Percentiles rank a stretch among this genome's conserved stretches.
Evolutionary conservation across 1,140 invertebrate genomes (phyloP).

Genomic region (Batillaria attramentaria): DNA sequence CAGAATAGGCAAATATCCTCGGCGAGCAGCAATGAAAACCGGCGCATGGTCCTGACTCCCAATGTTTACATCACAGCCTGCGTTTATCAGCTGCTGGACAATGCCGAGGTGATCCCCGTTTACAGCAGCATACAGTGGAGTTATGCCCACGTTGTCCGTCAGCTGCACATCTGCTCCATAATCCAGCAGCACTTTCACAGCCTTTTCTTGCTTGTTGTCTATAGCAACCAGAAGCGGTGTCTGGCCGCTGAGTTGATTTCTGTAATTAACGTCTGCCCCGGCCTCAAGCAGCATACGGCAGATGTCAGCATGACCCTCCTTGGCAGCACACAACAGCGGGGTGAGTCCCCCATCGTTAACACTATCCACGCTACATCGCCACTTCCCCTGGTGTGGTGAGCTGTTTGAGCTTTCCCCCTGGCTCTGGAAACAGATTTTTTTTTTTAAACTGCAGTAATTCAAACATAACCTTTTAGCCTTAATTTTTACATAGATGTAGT

Average conservation of each 20-base stretch:
- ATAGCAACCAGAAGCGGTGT: slow-evolving; percentile 53
- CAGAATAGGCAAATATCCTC: slow-evolving; percentile 49
- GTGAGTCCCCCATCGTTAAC: slow-evolving; percentile 54
- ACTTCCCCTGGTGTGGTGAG: not conserved
- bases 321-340: slow-evolving; percentile 50
- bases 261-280: slow-evolving; percentile 51
- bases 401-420: not conserved
- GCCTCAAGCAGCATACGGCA: slow-evolving; percentile 45
- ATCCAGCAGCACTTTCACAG: slow-evolving; percentile 41
- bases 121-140: slow-evolving; percentile 61
- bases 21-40: slow-evolving; percentile 56
- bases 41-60: slow-evolving; percentile 64
- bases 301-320: slow-evolving; percentile 40
- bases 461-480: not conserved
- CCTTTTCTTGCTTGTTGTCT: slow-evolving; percentile 42
- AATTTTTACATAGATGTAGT: too few relatives aligned
- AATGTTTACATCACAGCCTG: slow-evolving; percentile 57
- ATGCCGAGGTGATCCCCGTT: slow-evolving; percentile 39
- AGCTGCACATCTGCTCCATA: slow-evolving; percentile 53
- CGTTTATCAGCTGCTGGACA: slow-evolving; percentile 49
- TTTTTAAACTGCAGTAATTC: not conserved
- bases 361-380: slow-evolving; percentile 6
- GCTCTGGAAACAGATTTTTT: not conserved
- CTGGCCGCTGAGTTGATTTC: slow-evolving; percentile 45
- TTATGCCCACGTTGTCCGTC: slow-evolving; percentile 60